Evolutionary conservation across 2,113 vertebrate genomes (phyloP), one percentile per base, ranked within the genome.

Genomic region (Rhodinocichla rosea): DNA sequence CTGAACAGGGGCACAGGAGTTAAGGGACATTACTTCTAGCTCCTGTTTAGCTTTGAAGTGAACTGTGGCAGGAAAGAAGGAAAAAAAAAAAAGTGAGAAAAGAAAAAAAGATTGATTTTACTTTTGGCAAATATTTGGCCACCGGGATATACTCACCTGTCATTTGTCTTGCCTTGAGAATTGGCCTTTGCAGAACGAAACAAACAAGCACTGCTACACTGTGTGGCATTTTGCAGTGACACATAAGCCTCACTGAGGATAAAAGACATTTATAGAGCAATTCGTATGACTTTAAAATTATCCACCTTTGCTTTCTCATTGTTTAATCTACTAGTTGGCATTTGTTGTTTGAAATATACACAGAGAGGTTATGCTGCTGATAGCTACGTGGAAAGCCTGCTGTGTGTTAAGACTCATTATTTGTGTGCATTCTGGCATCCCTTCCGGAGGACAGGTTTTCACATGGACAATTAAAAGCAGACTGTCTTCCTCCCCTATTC

Each of bases 261-360:
- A 92, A 85, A 84, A 95, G 90, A 89, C 79, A 88, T 93, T 96
- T 95, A 91, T 82, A 95, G 96, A 92, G 82, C 80, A 62, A 94
- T 93, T 90, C 69, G 83, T 52, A 40, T 63, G 82, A 94, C 79
- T 91, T 92, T 87, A 81, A 95, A 96, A 90, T 75, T 28, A 75
- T 49, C 69, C 83, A 74, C 79, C 79, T 90, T 89, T 67, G 83
- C 78, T 89, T 92, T 83, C 84, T 53, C 79, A n/a, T 33, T 57
- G 49, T 87, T 87, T 91, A 86, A 91, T 88, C 60, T 73, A 77
- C 74, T 74, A 20, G 53, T 64, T 92, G 92, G 60, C 73, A 55
- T 81, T 87, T 70, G 44, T 79, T 74, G 60, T 75, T 83, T 82
- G 76, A 79, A 90, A 94, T 52, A 62, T 62, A 70, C 3, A 2